Evolutionary conservation across 2,113 vertebrate genomes (phyloP).

Genomic region (Benitochromis conjunctus): DNA sequence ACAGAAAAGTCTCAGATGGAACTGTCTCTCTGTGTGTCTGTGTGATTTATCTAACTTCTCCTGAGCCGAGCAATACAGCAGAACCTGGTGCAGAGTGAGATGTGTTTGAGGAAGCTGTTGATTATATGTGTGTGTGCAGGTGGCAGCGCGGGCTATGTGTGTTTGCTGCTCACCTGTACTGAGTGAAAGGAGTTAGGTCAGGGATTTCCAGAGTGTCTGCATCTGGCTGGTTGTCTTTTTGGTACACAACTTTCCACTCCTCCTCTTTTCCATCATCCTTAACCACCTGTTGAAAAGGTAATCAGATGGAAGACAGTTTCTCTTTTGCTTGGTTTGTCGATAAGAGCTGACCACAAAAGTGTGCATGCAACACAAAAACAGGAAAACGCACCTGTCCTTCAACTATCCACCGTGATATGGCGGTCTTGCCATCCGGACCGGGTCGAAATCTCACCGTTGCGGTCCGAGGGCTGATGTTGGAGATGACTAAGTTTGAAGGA

Average conservation of each 20-base stretch:
- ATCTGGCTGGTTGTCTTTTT: constrained; percentile 86
- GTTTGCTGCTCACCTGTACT: constrained; percentile 86
- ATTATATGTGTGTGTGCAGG: neutral
- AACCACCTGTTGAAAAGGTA: constrained; percentile 70
- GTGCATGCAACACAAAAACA: neutral
- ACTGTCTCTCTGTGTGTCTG: constrained; percentile 47
- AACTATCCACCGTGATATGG: constrained; percentile 84
- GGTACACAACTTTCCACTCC: constrained; percentile 81
- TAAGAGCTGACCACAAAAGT: neutral
- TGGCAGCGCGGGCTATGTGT: neutral
- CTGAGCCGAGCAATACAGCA: constrained; percentile 46
- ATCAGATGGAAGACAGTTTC: neutral
- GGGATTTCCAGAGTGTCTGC: constrained; percentile 86
- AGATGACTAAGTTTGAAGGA: constrained; percentile 87
- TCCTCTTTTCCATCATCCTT: constrained; percentile 68
- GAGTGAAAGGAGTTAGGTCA: constrained; percentile 87
- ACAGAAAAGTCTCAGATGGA: constrained; percentile 66
- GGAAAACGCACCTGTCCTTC: constrained; percentile 73
- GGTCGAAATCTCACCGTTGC: constrained; percentile 85
- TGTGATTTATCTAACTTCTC: constrained; percentile 66
- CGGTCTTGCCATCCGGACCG: constrained; percentile 85
- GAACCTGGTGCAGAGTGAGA: constrained; percentile 26
- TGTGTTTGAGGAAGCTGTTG: neutral
- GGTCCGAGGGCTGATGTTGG: constrained; percentile 90
- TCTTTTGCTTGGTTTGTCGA: neutral